Evolutionary conservation across 1,140 invertebrate genomes (phyloP).

Genomic region (Drosophila nebulosa): DNA sequence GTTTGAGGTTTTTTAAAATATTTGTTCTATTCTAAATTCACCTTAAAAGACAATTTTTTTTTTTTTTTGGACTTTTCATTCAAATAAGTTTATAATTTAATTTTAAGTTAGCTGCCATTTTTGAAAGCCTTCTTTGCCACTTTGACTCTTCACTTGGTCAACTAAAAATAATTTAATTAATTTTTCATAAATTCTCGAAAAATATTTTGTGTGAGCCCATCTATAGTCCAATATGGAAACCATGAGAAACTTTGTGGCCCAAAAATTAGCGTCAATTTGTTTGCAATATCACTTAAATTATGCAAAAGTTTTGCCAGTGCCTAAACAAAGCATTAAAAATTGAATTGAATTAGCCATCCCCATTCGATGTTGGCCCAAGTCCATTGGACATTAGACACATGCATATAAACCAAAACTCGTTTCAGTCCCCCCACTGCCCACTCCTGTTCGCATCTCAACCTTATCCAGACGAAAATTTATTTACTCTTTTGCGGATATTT

Average conservation of each 20-base stretch:
- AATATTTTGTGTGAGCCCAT: too few relatives aligned
- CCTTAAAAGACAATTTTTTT: too few relatives aligned
- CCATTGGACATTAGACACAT: not conserved
- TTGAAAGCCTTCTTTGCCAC: not conserved
- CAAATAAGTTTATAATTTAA: not conserved
- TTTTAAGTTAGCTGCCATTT: not conserved
- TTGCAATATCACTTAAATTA: conserved; percentile 25
- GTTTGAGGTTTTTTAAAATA: too few relatives aligned
- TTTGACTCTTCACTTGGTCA: not conserved
- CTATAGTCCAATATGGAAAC: not conserved
- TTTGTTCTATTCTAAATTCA: too few relatives aligned
- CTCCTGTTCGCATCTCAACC: conserved; percentile 21
- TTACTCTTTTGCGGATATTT: conserved; percentile 70
- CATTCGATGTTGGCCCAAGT: not conserved
- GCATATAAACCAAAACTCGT: not conserved
- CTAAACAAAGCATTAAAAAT: conserved; percentile 39
- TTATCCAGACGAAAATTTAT: conserved; percentile 50
- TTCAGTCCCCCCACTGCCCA: too few relatives aligned
- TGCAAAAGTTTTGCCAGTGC: conserved; percentile 19
- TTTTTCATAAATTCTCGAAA: not conserved
- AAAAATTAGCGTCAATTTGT: conserved; percentile 11
- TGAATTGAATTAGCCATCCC: conserved; percentile 36
- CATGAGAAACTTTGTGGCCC: not conserved
- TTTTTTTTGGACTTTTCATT: too few relatives aligned
- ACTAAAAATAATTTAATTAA: not conserved